Conservation (phyloP, 30 jellyfish, hydroid and myxozoan species). For the Cassiopea xamachana region DNA sequence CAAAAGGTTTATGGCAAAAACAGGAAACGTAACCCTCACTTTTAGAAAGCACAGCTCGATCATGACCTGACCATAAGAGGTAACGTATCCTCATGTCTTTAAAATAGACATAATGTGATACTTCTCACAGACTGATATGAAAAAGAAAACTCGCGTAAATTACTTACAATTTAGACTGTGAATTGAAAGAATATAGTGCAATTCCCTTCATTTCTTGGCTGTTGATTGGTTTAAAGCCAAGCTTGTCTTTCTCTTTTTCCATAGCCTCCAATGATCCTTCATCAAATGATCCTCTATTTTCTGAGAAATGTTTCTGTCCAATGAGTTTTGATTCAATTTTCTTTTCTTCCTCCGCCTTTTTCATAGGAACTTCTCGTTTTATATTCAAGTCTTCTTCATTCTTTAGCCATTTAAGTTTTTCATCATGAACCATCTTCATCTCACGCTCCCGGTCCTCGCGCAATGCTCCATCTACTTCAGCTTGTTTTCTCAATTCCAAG, state of each 20-base stretch:
- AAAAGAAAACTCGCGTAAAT: background rate
- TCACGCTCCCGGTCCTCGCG: slow-evolving; percentile 86
- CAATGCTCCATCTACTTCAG: slow-evolving; percentile 71
- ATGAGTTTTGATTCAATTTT: slow-evolving; percentile 3
- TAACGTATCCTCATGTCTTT: too few relatives aligned
- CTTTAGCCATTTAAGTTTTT: slow-evolving; percentile 49
- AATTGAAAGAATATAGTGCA: slow-evolving; percentile 57
- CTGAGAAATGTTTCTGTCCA: slow-evolving; percentile 47
- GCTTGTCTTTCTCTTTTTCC: background rate
- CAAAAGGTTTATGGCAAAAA: too few relatives aligned
- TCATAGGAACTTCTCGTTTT: slow-evolving; percentile 13
- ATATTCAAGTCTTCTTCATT: slow-evolving; percentile 60
- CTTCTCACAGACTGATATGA: background rate
- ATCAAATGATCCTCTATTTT: slow-evolving; percentile 23
- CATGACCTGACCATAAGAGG: too few relatives aligned
- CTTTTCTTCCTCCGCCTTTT: slow-evolving; percentile 55
- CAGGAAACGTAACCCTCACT: too few relatives aligned
- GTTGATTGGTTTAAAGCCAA: background rate
- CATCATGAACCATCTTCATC: slow-evolving; percentile 73
- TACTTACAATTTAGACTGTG: slow-evolving; percentile 57
- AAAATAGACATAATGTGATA: too few relatives aligned
- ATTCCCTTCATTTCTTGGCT: slow-evolving; percentile 3
- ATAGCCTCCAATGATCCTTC: background rate
- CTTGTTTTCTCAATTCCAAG: slow-evolving; percentile 81
- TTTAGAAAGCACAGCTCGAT: too few relatives aligned